Base-by-base conservation (phyloP, 2,797 vertebrate genomes). In the Mus spretus region DNA sequence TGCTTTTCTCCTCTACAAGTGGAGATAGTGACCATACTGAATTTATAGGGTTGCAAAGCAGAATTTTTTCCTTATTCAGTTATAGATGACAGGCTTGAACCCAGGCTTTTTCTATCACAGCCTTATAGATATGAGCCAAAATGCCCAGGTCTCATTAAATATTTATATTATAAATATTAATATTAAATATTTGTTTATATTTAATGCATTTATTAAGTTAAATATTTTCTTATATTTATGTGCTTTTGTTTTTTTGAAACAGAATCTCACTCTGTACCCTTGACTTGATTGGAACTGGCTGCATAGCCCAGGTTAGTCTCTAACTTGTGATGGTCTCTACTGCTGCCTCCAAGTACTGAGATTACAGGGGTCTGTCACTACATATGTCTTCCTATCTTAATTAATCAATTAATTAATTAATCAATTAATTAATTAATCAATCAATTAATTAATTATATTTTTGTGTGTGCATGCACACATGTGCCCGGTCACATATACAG, bases 1-100 rank as follows among this genome's bases (percentile, higher is more conserved):
- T 47, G 3, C n/a, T 77, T 81, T 78, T 37, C 40, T 70, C 20
- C 65, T 80, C 77, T 61, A 34, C 40, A 14, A 44, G n/a, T 74
- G 75, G 34, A 0, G 10, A 53, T 19, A 22, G 15, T 2, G 12
- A 7, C 1, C 2, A 5, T 13, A 13, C 24, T 63, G 14, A 6
- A 6, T 20, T 63, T 26, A 44, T 19, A 63, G 37, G 57, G 81
- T 63, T 84, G 82, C 40, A 65, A 84, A 8, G 15, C 17, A 65
- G 40, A 61, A 55, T 8, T 61, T 61, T 82, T 74, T 28, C n/a
- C 61, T 40, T 81, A 59, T 59, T 40, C n/a, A 37, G 53, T 40
- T 59, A 24, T 37, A 59, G 79, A 81, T 2, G 14, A 22, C 12
- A 22, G 79, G 20, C 34, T 34, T 59, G 79, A 59, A 37, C 79